phyloP scores from a whole-genome alignment of 2,113 vertebrate genomes.

The Cyprinodon brontotheroides region DNA sequence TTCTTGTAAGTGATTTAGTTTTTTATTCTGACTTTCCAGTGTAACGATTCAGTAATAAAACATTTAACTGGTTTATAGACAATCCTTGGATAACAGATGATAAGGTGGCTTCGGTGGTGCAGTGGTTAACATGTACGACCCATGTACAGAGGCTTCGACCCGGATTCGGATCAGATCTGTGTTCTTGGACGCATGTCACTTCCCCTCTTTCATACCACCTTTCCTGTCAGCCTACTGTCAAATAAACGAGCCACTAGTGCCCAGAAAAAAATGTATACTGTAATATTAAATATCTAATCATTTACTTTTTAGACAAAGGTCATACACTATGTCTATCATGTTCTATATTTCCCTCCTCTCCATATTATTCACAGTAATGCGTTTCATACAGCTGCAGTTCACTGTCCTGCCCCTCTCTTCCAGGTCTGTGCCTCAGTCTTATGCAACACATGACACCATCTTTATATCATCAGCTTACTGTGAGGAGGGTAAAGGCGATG shows the following conservation, averaged over 20 bases:
- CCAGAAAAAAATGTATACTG: no score
- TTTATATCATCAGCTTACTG: constrained; percentile 42
- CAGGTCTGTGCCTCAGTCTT: constrained; percentile 30
- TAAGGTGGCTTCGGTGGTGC: no score
- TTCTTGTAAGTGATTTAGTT: background rate
- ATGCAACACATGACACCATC: constrained; percentile 44
- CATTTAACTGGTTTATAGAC: background rate
- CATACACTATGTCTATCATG: background rate
- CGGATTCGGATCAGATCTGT: no score
- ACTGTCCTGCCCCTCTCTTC: constrained; percentile 24
- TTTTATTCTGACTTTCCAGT: background rate
- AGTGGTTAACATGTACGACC: no score
- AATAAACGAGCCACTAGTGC: no score
- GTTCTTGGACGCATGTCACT: no score
- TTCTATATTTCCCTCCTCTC: background rate
- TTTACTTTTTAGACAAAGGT: background rate
- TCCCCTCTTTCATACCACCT: no score
- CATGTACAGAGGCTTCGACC: no score
- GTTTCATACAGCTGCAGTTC: constrained; percentile 1
- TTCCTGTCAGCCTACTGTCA: no score
- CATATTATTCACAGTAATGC: constrained; percentile 9
- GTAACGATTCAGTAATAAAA: background rate
- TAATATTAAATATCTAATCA: background rate
- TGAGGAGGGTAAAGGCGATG: constrained; percentile 31
- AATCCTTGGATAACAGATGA: background rate